Conservation (phyloP, 2,888 invertebrate species). For the Osmoderma eremita region DNA sequence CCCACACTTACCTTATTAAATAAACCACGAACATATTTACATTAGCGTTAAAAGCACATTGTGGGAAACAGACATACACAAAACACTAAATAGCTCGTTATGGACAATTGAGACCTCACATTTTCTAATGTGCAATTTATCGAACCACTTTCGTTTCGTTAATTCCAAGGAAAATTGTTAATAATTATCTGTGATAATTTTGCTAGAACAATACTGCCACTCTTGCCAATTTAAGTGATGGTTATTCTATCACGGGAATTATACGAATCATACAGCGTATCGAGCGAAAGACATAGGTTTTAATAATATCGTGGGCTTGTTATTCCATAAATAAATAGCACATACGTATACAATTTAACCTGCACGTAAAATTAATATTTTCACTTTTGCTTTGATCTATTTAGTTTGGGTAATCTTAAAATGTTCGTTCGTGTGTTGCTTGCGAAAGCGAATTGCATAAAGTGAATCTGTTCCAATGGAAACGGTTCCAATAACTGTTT, state of each 20-base stretch:
- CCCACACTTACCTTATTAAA: not conserved
- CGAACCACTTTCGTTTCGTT: slow-evolving; percentile 4
- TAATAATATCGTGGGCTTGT: not conserved
- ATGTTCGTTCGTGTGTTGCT: too few species aligned
- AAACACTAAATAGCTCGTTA: not conserved
- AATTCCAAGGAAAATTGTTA: slow-evolving; percentile 7
- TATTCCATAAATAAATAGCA: too few species aligned
- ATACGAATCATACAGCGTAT: slow-evolving; percentile 2
- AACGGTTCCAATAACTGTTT: too few species aligned
- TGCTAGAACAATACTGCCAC: slow-evolving; percentile 6
- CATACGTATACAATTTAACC: too few species aligned
- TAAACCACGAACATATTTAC: not conserved
- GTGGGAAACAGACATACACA: not conserved
- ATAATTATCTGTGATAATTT: slow-evolving; percentile 12
- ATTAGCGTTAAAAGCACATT: slow-evolving; percentile 3
- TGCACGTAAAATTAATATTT: too few species aligned
- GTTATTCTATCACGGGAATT: slow-evolving; percentile 10
- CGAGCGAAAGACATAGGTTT: not conserved
- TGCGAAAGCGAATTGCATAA: too few species aligned
- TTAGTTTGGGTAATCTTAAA: too few species aligned
- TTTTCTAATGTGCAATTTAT: slow-evolving; percentile 1
- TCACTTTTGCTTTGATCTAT: too few species aligned
- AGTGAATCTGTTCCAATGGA: too few species aligned
- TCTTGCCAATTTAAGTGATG: slow-evolving; percentile 12
- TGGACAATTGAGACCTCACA: slow-evolving; percentile 1